Evolutionary conservation across 2,888 invertebrate genomes (phyloP), one percentile per base, ranked within the genome.

Genomic region (Tinea pellionella): DNA sequence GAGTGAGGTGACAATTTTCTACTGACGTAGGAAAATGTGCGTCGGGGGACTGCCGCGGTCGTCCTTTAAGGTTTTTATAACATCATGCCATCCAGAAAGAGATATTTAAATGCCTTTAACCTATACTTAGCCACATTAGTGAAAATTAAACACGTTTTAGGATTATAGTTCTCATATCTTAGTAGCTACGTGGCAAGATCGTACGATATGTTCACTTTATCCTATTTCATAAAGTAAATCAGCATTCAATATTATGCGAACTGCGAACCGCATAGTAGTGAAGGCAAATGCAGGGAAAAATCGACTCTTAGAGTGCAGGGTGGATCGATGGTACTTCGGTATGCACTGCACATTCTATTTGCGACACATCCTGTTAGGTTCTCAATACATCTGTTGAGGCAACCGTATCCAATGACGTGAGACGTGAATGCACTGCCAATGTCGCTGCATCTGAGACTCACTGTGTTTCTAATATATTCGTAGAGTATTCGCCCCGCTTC

Each of bases 301-400:
- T 57, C 57, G 30, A 32, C 32, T 32, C 32, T 32, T 57, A 57
- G n/a, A 57, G 19, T 32, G 30, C 3, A 30, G 19, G 13, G 13
- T 32, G 57, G 32, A 16, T 30, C 30, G 30, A 32, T 47, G 47
- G 47, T 61, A 64, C 69, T 68, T 78, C 71, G 68, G 78, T 76
- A 83, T 81, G 77, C 81, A 72, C 68, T 65, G 64, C 75, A 71
- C 78, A 77, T 77, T 72, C 74, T 81, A 80, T 83, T 84, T 83
- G 80, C 76, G 75, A 80, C 82, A 82, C 80, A 80, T 82, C 80
- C 80, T 83, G 84, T 84, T 85, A 79, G 84, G 78, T 84, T 81
- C 85, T 84, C 84, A 80, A 86, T 85, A 82, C 85, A 84, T 85
- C 82, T 81, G 83, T 74, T 68, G 74, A 60, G 63, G 71, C 69